These are phyloP conservation scores for Condylura cristata DNA, from an alignment of 2,113 vertebrate species.

Conservation along the genomic window DNA sequence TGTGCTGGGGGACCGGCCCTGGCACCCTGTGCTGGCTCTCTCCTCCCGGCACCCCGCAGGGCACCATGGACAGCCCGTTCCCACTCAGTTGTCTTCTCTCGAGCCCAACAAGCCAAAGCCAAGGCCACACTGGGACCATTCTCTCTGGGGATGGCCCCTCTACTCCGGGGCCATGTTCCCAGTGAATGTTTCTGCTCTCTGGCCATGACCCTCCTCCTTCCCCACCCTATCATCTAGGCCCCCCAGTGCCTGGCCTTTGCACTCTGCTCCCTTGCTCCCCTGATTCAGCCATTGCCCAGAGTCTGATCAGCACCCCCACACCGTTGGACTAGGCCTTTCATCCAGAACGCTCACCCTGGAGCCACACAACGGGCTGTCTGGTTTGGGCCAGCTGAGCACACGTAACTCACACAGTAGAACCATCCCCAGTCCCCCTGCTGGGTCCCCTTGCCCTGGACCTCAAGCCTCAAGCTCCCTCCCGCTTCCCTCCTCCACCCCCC, in stretches of 20 bases:
- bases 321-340: fast-evolving
- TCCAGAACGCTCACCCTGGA: not conserved
- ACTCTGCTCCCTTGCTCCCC: not conserved
- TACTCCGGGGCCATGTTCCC: not conserved
- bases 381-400: not conserved
- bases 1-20: not conserved
- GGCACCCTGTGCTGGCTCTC: fast-evolving
- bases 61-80: not conserved
- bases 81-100: not conserved
- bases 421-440: not conserved
- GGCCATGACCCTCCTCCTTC: not conserved
- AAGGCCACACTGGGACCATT: not conserved
- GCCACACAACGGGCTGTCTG: not conserved
- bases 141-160: not conserved
- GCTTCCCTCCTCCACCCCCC: not conserved
- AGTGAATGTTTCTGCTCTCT: not conserved
- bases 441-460: not conserved
- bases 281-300: not conserved
- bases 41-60: not conserved
- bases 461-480: not conserved
- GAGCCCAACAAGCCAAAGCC: not conserved
- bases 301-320: fast-evolving
- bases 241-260: fast-evolving
- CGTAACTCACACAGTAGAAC: not conserved
- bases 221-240: not conserved